A percentile compares a stretch with the other conserved stretches of the same genome.
phyloP scores from a whole-genome alignment of 1,140 invertebrate species.

The Vanessa tameamea region DNA sequence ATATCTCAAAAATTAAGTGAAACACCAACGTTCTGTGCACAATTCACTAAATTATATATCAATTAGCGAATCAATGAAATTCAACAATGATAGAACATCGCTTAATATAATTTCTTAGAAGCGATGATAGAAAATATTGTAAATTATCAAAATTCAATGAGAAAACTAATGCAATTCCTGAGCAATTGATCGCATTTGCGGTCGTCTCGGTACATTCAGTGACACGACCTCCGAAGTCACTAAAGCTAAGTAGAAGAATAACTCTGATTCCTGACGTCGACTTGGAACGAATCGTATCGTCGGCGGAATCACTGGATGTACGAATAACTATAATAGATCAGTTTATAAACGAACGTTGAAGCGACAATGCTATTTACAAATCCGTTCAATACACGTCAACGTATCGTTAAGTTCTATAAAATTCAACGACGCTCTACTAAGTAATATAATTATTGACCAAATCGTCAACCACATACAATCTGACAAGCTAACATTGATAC shows the following conservation, averaged over 20 bases:
- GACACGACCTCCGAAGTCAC: slow-evolving; percentile 19
- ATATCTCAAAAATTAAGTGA: slow-evolving; percentile 80
- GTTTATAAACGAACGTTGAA: slow-evolving; percentile 55
- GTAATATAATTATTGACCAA: slow-evolving; percentile 71
- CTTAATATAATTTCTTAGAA: slow-evolving; percentile 67
- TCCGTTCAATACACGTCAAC: slow-evolving; percentile 55
- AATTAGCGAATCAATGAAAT: slow-evolving; percentile 70
- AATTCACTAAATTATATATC: slow-evolving; percentile 70
- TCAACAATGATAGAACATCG: slow-evolving; percentile 75
- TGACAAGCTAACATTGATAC: slow-evolving; percentile 77
- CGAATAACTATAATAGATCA: slow-evolving; percentile 38
- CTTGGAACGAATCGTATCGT: slow-evolving; percentile 2
- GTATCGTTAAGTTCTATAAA: slow-evolving; percentile 66
- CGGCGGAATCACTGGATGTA: slow-evolving; percentile 39
- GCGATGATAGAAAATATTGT: slow-evolving; percentile 70
- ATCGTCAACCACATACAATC: slow-evolving; percentile 72
- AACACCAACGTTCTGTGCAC: slow-evolving; percentile 80
- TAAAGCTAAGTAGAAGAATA: slow-evolving; percentile 17
- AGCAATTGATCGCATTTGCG: slow-evolving; percentile 63
- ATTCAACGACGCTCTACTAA: slow-evolving; percentile 74
- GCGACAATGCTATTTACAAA: slow-evolving; percentile 72
- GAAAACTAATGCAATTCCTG: slow-evolving; percentile 79
- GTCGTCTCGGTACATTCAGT: slow-evolving; percentile 41
- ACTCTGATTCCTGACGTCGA: slow-evolving; percentile 1
- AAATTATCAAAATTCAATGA: slow-evolving; percentile 71